Evolutionary conservation across 2,888 invertebrate species (phyloP).

Genomic region (Sclerodermus sp.): DNA sequence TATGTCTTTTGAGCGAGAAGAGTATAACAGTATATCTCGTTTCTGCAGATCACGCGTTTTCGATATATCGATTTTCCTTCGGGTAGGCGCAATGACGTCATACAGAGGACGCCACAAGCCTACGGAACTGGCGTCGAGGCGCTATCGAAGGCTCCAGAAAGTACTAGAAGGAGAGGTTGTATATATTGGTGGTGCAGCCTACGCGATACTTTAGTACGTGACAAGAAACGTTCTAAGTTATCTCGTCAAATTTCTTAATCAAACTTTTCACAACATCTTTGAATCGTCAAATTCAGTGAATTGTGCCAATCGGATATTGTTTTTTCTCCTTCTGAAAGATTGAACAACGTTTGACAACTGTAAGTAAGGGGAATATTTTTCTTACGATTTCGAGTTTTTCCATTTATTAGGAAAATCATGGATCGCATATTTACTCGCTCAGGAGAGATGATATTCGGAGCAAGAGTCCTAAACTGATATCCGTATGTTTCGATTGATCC

Average conservation of each 20-base stretch:
- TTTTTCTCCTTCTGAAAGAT: background rate
- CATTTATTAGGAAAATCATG: too few relatives aligned
- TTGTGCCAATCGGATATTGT: slow-evolving; percentile 20
- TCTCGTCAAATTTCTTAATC: slow-evolving; percentile 19
- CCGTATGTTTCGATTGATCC: too few relatives aligned
- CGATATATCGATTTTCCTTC: slow-evolving; percentile 4
- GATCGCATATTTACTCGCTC: too few relatives aligned
- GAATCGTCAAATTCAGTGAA: slow-evolving; percentile 11
- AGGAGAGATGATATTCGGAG: too few relatives aligned
- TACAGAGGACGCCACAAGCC: slow-evolving; percentile 20
- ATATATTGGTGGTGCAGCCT: slow-evolving; percentile 64
- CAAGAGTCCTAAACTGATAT: too few relatives aligned
- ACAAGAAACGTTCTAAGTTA: slow-evolving; percentile 33
- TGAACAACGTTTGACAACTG: slow-evolving; percentile 1
- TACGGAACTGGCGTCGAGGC: slow-evolving; percentile 39
- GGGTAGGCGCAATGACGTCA: slow-evolving; percentile 24
- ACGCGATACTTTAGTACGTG: slow-evolving; percentile 57
- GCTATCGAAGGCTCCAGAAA: slow-evolving; percentile 71
- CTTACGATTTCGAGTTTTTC: too few relatives aligned
- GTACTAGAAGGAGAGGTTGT: slow-evolving; percentile 64
- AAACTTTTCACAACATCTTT: background rate
- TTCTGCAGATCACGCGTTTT: too few relatives aligned
- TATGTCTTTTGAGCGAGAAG: too few relatives aligned
- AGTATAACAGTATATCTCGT: background rate
- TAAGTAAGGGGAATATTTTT: too few relatives aligned